Conservation (phyloP, 1,140 invertebrate species). For the Pogonus chalceus region DNA sequence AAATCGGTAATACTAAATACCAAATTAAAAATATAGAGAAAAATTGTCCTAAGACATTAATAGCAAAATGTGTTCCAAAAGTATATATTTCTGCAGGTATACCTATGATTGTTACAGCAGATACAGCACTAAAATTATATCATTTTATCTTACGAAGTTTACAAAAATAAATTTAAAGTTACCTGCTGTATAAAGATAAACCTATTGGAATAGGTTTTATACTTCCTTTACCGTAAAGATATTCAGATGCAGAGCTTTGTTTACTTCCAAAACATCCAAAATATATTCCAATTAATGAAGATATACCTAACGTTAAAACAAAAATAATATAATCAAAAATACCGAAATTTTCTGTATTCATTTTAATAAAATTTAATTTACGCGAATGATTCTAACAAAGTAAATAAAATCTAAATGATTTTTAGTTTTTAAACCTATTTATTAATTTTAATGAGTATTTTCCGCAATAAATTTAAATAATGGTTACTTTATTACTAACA, state of each 20-base stretch:
- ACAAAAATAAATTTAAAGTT: too few species aligned
- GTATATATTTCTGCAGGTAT: background rate
- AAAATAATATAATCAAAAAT: constrained; percentile 53
- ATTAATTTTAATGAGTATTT: too few species aligned
- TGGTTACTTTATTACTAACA: too few species aligned
- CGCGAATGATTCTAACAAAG: too few species aligned
- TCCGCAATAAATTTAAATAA: too few species aligned
- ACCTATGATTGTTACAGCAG: background rate
- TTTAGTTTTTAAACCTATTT: too few species aligned
- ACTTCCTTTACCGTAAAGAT: constrained; percentile 65
- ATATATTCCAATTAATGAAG: constrained; percentile 65
- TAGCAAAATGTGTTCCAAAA: background rate
- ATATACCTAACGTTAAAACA: constrained; percentile 48
- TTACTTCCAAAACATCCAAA: constrained; percentile 64
- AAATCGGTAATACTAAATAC: background rate
- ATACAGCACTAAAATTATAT: background rate
- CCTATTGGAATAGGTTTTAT: constrained; percentile 66
- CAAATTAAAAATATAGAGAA: background rate
- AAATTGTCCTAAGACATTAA: background rate
- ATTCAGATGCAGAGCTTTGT: constrained; percentile 61
- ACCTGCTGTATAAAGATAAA: background rate
- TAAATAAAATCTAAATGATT: too few species aligned
- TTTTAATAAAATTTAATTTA: too few species aligned
- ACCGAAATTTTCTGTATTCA: background rate
- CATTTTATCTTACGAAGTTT: too few species aligned